phyloP scores from a whole-genome alignment of 2,888 invertebrate species.

The Corbicula japonica region DNA sequence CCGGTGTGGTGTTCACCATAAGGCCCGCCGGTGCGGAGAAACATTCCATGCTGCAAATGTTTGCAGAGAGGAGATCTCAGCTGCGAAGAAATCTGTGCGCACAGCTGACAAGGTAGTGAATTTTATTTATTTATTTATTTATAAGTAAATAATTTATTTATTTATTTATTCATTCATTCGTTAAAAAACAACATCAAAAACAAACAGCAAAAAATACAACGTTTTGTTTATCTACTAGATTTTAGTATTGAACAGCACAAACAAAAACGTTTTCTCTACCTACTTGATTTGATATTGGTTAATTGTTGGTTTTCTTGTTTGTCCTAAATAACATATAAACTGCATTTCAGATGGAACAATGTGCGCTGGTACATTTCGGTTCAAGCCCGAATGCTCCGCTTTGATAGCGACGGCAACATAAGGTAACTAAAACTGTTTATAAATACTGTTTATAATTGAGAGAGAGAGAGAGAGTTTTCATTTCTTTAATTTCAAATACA shows the following conservation, averaged over 20 bases:
- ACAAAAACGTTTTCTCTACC: no score
- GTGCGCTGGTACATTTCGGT: slow-evolving; percentile 23
- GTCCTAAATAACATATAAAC: no score
- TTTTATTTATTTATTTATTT: no score
- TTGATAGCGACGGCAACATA: slow-evolving; percentile 17
- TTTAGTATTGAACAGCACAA: no score
- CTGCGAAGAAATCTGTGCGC: background rate
- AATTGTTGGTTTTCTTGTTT: no score
- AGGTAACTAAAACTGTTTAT: background rate
- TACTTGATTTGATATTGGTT: no score
- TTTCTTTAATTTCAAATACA: background rate
- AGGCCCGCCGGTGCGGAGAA: background rate
- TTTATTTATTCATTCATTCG: no score
- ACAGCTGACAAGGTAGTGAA: slow-evolving; percentile 4
- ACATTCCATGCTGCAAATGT: slow-evolving; percentile 11
- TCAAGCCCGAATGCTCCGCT: slow-evolving; percentile 2
- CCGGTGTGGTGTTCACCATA: slow-evolving; percentile 1
- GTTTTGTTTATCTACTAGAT: no score
- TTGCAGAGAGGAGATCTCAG: background rate
- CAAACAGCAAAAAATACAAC: no score
- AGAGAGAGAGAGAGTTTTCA: no score
- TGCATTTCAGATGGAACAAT: slow-evolving; percentile 18
- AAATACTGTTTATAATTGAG: background rate
- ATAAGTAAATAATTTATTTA: no score
- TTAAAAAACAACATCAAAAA: no score